A percentile compares a stretch with the other conserved stretches of the same genome.
Conservation (phyloP, 2,797 vertebrate genomes). For the Bovichtus diacanthus region DNA sequence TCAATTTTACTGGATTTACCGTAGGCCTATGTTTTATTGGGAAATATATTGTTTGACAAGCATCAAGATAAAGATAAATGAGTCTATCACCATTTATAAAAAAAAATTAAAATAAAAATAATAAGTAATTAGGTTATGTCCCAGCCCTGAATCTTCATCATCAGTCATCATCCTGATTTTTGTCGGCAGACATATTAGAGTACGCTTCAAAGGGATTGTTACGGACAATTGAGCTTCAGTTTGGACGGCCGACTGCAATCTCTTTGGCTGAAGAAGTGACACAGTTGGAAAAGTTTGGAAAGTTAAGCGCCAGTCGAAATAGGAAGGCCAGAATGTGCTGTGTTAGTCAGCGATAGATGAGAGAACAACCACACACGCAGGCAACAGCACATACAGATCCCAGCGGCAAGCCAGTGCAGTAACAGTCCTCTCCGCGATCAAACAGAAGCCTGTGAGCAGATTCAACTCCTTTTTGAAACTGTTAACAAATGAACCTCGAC, state of each 20-base stretch:
- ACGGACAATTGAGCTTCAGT: slow-evolving; percentile 5
- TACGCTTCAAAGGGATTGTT: slow-evolving; percentile 4
- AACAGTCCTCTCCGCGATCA: neutral
- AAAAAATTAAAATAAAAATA: no score
- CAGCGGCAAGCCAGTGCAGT: slow-evolving; percentile 3
- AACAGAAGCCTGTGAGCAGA: neutral
- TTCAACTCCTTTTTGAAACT: neutral
- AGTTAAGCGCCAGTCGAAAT: neutral
- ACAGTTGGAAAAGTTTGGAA: slow-evolving; percentile 6
- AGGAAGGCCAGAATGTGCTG: neutral
- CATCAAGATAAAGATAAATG: slow-evolving; percentile 6
- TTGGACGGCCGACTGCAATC: neutral
- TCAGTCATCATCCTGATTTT: neutral
- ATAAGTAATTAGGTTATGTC: neutral
- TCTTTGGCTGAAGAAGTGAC: neutral
- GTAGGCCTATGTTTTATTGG: neutral
- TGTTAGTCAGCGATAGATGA: neutral
- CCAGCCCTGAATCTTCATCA: neutral
- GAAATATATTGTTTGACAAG: slow-evolving; percentile 11
- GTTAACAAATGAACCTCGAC: neutral
- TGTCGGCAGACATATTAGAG: slow-evolving; percentile 25
- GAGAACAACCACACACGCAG: neutral
- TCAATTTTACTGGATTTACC: neutral
- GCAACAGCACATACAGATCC: neutral
- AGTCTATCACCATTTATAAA: neutral